Base-by-base conservation (phyloP, 2,888 invertebrate species). In the Drosophila rubida region DNA sequence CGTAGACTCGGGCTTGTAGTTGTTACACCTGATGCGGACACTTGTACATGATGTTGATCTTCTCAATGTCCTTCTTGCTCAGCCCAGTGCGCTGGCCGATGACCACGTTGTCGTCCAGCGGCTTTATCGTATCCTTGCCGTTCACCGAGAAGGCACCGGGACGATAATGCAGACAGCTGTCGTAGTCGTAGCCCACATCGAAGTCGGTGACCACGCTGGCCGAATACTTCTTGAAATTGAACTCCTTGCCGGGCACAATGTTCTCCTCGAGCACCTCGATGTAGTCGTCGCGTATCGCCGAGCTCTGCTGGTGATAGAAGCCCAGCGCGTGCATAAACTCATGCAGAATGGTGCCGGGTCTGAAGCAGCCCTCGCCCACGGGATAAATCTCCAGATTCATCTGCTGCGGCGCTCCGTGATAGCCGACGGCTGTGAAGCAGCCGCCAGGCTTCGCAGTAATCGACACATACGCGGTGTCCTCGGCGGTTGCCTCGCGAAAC, bases 111-210 rank as follows among this genome's bases (percentile, higher is more conserved):
- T 49, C 0, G 55, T 90, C 81, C 0, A 75, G 23, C 0, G 96
- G 93, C 22, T 94, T 92, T 42, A 96, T 95, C 0, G 96, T 96
- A 16, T 94, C 93, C 87, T 93, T 90, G 1, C 94, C 94, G 89
- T 96, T 96, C 48, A 86, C 93, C 0, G 95, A 95, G 91, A 96
- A 96, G 1, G 96, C 96, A 4, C 93, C 94, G 13, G 94, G 93
- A 0, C 96, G 95, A 91, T 96, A 96, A 87, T 96, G 96, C 95
- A 96, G 94, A 4, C 96, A 95, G 75, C 96, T 96, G 61, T 94
- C 93, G 90, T 95, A 96, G 89, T 96, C 96, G 83, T 96, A 96
- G 0, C 93, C 92, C 45, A 96, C 93, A 6, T 95, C 95, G 83
- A 93, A 96, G 45, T 94, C 94, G 32, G 94, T 93, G 0, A 94